Conservation (phyloP, 2,113 vertebrate species). For the Laticauda colubrina region DNA sequence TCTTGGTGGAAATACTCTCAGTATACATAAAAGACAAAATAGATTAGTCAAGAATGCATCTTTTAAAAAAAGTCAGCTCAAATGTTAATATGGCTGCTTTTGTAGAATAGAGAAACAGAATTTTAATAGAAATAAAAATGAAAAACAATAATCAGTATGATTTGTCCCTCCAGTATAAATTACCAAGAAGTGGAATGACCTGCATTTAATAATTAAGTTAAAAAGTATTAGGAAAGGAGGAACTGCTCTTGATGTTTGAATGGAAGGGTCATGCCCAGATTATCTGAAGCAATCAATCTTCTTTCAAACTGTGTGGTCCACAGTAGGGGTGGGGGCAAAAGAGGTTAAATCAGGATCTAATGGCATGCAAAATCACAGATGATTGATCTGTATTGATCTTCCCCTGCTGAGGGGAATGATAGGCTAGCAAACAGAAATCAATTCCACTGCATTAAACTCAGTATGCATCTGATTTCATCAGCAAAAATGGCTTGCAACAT, state of each 20-base stretch:
- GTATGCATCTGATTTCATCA: slow-evolving; percentile 50
- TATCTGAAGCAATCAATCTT: slow-evolving; percentile 43
- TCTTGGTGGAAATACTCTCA: too few species aligned
- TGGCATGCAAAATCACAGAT: slow-evolving; percentile 51
- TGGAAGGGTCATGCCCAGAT: slow-evolving; percentile 7
- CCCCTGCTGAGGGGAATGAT: slow-evolving; percentile 66
- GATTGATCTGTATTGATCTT: slow-evolving; percentile 69
- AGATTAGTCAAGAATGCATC: too few species aligned
- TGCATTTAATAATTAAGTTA: background rate
- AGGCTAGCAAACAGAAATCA: slow-evolving; percentile 70
- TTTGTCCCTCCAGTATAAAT: background rate
- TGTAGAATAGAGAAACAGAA: background rate
- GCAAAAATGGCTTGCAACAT: slow-evolving; percentile 23
- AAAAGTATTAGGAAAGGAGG: background rate
- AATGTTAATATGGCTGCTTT: background rate
- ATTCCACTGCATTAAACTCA: slow-evolving; percentile 73
- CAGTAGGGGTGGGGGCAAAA: background rate
- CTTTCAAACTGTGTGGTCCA: slow-evolving; percentile 35
- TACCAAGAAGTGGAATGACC: fast-evolving
- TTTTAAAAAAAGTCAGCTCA: background rate
- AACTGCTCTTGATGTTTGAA: fast-evolving
- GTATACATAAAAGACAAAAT: too few species aligned
- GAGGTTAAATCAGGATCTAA: slow-evolving; percentile 63
- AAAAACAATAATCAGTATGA: background rate
- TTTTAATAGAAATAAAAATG: background rate